Base-by-base conservation (phyloP, 2,113 vertebrate genomes). In the Ellobius talpinus region DNA sequence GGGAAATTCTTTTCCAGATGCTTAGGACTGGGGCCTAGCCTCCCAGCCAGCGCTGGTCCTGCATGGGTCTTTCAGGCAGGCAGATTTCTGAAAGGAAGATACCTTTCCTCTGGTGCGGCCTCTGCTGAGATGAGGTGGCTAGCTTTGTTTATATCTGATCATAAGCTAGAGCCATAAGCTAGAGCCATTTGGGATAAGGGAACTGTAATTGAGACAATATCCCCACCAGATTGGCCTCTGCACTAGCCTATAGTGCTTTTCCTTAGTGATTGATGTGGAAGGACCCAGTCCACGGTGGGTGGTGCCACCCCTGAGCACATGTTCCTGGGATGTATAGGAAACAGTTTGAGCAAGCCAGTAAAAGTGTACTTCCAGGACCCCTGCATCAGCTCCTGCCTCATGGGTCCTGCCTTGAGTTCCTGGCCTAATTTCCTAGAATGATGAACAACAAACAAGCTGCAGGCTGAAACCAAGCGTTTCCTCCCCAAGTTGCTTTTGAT, bases 111-210 rank as follows among this genome's bases (percentile, higher is more conserved):
- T 78, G 42, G 90, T 84, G 86, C 63, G 36, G 31, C 7, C 68
- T 91, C 31, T 94, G 95, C 58, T 89, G 90, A 81, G 52, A 19
- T 4, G 14, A 73, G 91, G 88, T 82, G 91, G 89, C 95, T 91
- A 23, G 73, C 39, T 26, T 23, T 36, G 2, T 47, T 24, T 39
- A 10, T 39, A 42, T 42, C 73, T 12, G 39, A 39, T 76, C 12
- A n/a, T n/a, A n/a, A n/a, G n/a, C n/a, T n/a, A n/a, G n/a, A n/a
- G 2, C 1, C 73, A 76, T 2, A 24, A 42, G 23, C 73, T 39
- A 23, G 19, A 73, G 72, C 5, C 68, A 14, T 45, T 2, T 26
- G 23, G 23, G 39, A n/a, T 23, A 45, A 29, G 73, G 5, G 73
- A 13, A 13, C 39, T 42, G 13, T 45, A 6, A 11, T 26, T 76